A percentile compares a stretch with the other conserved stretches of the same genome.
Conservation (phyloP, 2,888 invertebrate genomes). For the Galeruca laticollis region DNA sequence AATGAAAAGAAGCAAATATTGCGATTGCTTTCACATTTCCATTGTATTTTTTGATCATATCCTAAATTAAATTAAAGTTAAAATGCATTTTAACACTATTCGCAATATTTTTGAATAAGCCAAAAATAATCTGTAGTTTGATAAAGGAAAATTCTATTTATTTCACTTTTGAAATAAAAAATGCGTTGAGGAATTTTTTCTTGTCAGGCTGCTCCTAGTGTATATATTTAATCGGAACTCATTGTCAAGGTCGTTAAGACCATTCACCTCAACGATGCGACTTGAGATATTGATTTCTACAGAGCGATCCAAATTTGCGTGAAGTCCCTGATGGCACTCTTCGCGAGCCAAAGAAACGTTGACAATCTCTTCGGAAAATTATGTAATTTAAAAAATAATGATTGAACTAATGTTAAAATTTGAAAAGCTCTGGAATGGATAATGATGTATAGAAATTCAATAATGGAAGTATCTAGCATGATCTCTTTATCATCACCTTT, state of each 20-base stretch:
- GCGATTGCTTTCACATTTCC: too few relatives aligned
- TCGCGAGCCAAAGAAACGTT: too few relatives aligned
- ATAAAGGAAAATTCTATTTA: conserved; percentile 2
- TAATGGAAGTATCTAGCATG: too few relatives aligned
- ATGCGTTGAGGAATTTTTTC: conserved; percentile 4
- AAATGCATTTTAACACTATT: background rate
- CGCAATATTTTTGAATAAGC: background rate
- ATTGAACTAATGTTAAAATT: too few relatives aligned
- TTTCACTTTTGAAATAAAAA: conserved; percentile 12
- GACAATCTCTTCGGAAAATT: background rate
- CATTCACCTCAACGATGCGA: conserved; percentile 61
- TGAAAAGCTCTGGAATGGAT: too few relatives aligned
- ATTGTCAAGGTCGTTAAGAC: conserved; percentile 64
- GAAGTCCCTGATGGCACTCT: background rate
- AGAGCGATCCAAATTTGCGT: conserved; percentile 45
- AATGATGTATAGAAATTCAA: too few relatives aligned
- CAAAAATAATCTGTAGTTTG: background rate
- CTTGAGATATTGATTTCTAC: conserved; percentile 48
- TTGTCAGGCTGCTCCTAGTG: conserved; percentile 19
- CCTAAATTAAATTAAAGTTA: background rate
- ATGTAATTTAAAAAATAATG: background rate
- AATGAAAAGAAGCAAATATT: too few relatives aligned
- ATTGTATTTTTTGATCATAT: too few relatives aligned
- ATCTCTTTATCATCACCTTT: too few relatives aligned
- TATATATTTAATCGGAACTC: conserved; percentile 46